phyloP scores from a whole-genome alignment of 2,113 vertebrate species.

The Patagioenas fasciata region DNA sequence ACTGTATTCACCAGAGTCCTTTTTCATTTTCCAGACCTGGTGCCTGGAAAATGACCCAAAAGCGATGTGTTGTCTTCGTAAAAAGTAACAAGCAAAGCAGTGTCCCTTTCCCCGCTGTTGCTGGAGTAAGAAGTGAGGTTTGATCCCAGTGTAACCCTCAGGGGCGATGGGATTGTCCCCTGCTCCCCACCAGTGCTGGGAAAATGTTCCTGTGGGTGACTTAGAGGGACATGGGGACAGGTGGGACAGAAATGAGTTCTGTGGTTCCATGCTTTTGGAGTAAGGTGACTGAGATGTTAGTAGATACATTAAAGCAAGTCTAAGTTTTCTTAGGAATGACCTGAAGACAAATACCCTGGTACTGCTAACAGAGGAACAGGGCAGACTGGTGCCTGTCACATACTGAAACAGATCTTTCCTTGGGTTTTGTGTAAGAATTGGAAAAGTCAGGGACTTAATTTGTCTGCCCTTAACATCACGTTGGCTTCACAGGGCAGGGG shows the following conservation, averaged over 20 bases:
- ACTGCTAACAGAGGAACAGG: background rate
- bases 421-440: background rate
- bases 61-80: conserved; percentile 43
- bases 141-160: background rate
- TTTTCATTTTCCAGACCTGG: conserved; percentile 45
- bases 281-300: background rate
- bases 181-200: background rate
- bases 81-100: conserved; percentile 28
- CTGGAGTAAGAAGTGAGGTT: background rate
- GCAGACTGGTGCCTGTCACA: background rate
- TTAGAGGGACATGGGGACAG: background rate
- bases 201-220: background rate
- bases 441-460: background rate
- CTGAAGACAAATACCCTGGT: background rate
- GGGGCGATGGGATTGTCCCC: background rate
- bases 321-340: background rate
- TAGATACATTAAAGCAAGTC: background rate
- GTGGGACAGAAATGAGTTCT: background rate
- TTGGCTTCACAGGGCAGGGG: background rate
- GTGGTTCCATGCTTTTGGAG: background rate
- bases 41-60: conserved; percentile 57
- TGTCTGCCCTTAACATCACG: background rate
- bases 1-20: conserved; percentile 50
- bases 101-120: background rate
- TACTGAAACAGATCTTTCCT: background rate